Evolutionary conservation across 1,140 invertebrate species (phyloP), one percentile per base, ranked within the genome.

Genomic region (Rhopalosiphum maidis): DNA sequence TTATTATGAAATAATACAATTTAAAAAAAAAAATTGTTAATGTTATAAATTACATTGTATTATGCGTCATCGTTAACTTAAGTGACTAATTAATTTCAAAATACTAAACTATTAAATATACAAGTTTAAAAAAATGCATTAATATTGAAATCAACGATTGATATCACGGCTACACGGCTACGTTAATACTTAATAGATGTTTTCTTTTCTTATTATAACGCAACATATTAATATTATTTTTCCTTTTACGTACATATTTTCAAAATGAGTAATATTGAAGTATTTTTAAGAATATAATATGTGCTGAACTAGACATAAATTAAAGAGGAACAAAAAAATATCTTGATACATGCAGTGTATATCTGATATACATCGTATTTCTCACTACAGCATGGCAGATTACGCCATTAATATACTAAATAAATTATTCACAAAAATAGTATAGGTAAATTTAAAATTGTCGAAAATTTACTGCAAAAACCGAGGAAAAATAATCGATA

Each of bases 221-320:
- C n/a, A 51, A 25, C 18, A 88, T 30, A 87, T 46, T n/a, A 89
- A 89, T 54, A 88, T 88, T 88, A 88, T 55, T 89, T 55, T 88
- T 35, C 46, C 9, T 18, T 77, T 68, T n/a, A n/a, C 46, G 46
- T 5, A 21, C 46, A 88, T 89, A 54, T 89, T 89, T 89, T 25
- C 48, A 22, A 37, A 55, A 89, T 55, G 87, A 54, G 48, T 89
- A 55, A 89, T 51, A 48, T 54, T 37, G 51, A 55, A 55, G 54
- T 87, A 87, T 48, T 48, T 48, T 51, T 87, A 35, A n/a, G 30
- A 87, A 48, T 35, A 48, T 21, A 22, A 23, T 60, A 41, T 48
- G 30, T 35, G 30, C 30, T 48, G 25, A 48, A 48, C 43, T 87
- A 48, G 30, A 87, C 86, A 35, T n/a, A 46, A 87, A 89, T 89